Evolutionary conservation across 2,113 vertebrate genomes (phyloP), one percentile per base, ranked within the genome.

Genomic region (Struthio camelus): DNA sequence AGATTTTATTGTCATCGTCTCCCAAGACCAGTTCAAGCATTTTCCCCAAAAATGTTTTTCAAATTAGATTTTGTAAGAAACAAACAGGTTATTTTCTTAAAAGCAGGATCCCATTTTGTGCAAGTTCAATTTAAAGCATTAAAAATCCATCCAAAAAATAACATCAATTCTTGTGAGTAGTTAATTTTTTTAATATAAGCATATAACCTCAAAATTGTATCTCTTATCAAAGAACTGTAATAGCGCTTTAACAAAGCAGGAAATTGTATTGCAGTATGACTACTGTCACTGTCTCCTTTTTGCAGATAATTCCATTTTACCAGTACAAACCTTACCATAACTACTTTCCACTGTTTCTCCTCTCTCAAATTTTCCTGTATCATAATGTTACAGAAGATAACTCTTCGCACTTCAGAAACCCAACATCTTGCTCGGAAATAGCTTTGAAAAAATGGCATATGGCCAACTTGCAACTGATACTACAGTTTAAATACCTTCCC

Each of bases 381-480:
- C 20, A 1, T n/a, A 58, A 72, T 75, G 80, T 84, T 83, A 81
- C 19, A 67, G 28, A 82, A 73, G 66, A 40, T 70, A 90, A 61
- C 90, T 54, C 95, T 96, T 67, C 89, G 48, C 66, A 96, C 76
- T 89, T 80, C 94, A 85, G 87, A 98, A 97, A 95, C 38, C 38
- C 92, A 94, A 89, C 70, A 79, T 97, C 89, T 97, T 92, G 84
- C 94, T 96, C 87, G 95, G 92, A 96, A 97, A 97, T 92, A 94
- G 96, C 96, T 97, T 96, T 17, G 65, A 98, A 97, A 96, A 40
- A 18, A 61, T 89, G 98, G 97, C 97, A 89, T 64, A 6, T 30
- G n/a, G 96, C 97, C 97, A 95, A 96, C 80, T 95, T 97, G 97
- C 95, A 98, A 98, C 61, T 97, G 97, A 98, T 98, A 98, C 92